Evolutionary conservation across 2,113 vertebrate genomes (phyloP), one percentile per base, ranked within the genome.

Genomic region (Pavo muticus): DNA sequence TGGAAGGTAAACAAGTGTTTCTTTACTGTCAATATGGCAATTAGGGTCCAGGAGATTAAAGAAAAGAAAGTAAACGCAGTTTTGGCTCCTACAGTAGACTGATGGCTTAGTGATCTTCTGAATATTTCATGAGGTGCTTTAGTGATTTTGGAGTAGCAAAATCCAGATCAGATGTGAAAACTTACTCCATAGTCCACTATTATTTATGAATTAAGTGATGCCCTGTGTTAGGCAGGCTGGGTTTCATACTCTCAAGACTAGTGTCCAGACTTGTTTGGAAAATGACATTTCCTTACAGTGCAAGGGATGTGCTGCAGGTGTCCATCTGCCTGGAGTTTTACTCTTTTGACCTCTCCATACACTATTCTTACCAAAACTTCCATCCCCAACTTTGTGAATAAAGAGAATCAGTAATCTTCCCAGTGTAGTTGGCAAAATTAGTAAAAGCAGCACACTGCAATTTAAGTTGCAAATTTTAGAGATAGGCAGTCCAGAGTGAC

Each of bases 1-100:
- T 91, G 90, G 95, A 98, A 98, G 94, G 97, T 98, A 98, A 98
- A 98, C 97, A 98, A 98, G 95, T 97, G 96, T 97, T 98, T 98
- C 97, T 97, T 97, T 97, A 97, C 95, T 97, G 97, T 98, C 97
- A 98, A 97, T 98, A 97, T 96, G 96, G 97, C 97, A 98, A 98
- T 98, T 98, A 98, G 96, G 95, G 97, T 96, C 56, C 5, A 32
- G 57, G 88, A 98, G 97, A 98, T 98, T 97, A 98, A 98, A 97
- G 97, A 95, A 97, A 94, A 97, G 91, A 97, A 97, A 97, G 91
- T 91, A 97, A 98, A 98, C 93, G 90, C 90, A 63, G 90, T 83
- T 97, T 97, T 98, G 96, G 84, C 96, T 97, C 83, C 94, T 98
- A 96, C 88, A 95, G 95, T 96, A 94, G 92, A 96, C 77, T 83